These are phyloP conservation scores for Rattus norvegicus DNA, from an alignment of 2,113 vertebrate genomes.

Conservation along the genomic window DNA sequence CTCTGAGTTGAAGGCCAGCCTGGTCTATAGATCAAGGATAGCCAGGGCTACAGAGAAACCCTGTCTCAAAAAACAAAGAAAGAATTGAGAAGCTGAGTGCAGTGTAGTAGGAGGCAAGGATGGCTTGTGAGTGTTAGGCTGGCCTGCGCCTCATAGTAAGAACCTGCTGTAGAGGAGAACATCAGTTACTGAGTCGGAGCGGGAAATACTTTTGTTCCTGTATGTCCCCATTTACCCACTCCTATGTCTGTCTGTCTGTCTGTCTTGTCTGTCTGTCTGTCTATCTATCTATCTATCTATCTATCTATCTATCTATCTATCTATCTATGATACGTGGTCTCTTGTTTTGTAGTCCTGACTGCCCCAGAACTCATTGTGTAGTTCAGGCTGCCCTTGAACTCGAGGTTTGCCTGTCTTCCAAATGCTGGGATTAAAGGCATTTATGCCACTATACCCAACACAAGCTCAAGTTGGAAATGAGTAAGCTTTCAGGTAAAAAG, in stretches of 20 bases:
- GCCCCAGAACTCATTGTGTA: not conserved
- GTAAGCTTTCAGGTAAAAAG: not conserved
- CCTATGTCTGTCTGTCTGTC: too few relatives aligned
- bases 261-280: too few relatives aligned
- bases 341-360: not conserved
- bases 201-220: not conserved
- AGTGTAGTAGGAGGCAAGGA: not conserved
- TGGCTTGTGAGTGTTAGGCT: not conserved
- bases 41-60: not conserved
- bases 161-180: not conserved
- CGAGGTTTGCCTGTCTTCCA: not conserved
- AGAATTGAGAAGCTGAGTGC: not conserved
- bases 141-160: not conserved
- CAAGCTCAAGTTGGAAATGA: conserved; percentile 4
- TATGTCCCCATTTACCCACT: too few relatives aligned
- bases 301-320: too few relatives aligned
- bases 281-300: too few relatives aligned
- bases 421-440: not conserved
- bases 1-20: not conserved
- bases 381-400: not conserved
- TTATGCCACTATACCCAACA: not conserved
- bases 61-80: not conserved
- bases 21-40: not conserved
- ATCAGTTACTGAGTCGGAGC: not conserved
- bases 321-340: not conserved